Conservation (phyloP, 2,113 vertebrate species). For the Tichodroma muraria region DNA sequence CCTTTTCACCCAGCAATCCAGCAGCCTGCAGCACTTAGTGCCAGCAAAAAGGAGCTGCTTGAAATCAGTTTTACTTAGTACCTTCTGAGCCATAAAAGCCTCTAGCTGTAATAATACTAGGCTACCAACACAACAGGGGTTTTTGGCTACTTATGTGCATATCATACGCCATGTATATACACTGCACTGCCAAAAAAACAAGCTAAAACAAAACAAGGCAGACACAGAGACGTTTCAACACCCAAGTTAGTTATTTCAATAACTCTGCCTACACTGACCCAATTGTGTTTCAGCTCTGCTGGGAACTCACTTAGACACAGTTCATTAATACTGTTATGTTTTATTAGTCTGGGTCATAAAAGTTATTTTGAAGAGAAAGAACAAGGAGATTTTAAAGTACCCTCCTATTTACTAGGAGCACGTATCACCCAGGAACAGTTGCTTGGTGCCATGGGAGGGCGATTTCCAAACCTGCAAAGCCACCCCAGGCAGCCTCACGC, state of each 20-base stretch:
- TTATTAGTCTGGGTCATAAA: not conserved
- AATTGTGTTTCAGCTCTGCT: not conserved
- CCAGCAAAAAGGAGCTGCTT: not conserved
- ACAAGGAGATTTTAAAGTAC: not conserved
- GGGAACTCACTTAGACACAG: not conserved
- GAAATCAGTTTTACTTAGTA: not conserved
- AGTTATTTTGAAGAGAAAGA: not conserved
- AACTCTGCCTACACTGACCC: conserved; percentile 27
- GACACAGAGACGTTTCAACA: conserved; percentile 19
- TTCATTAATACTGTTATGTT: not conserved
- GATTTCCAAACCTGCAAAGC: not conserved
- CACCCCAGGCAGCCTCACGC: not conserved
- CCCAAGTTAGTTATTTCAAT: not conserved
- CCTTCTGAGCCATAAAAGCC: not conserved
- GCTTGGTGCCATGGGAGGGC: rapidly evolving
- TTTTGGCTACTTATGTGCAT: not conserved
- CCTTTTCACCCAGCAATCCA: not conserved
- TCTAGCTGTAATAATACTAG: not conserved
- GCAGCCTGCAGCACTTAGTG: not conserved
- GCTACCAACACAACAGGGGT: not conserved
- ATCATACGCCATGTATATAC: not conserved
- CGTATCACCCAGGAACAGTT: not conserved
- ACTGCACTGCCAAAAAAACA: not conserved
- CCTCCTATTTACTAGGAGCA: not conserved
- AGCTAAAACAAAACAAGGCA: conserved; percentile 19